phyloP scores from a whole-genome alignment of 2,797 vertebrate genomes.

The Synanceia verrucosa region DNA sequence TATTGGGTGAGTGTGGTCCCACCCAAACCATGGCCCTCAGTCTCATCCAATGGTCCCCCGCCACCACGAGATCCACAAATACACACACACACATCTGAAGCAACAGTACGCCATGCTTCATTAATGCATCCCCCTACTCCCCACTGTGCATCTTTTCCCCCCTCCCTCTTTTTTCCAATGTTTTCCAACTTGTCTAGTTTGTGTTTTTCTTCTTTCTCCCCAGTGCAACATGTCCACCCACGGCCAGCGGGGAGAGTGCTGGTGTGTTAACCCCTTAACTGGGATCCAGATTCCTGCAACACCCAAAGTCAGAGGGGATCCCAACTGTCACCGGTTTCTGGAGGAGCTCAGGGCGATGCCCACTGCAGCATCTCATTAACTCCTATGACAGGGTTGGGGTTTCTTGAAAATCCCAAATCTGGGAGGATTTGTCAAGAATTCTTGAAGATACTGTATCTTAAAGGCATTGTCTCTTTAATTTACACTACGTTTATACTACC shows the following conservation, averaged over 20 bases:
- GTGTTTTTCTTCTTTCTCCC: constrained; percentile 56
- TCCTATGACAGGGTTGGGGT: neutral
- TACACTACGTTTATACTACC: neutral
- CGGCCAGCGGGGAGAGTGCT: constrained; percentile 95
- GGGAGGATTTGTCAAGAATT: neutral
- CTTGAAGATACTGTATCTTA: neutral
- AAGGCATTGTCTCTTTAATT: neutral
- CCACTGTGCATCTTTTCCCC: constrained; percentile 56
- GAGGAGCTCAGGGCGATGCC: constrained; percentile 70
- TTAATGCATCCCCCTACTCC: constrained; percentile 61
- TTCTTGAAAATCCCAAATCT: neutral
- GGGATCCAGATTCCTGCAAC: constrained; percentile 89
- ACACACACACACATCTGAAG: constrained; percentile 37
- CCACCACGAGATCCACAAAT: constrained; percentile 26
- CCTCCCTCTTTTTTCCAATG: constrained; percentile 46
- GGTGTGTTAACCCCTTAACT: constrained; percentile 94
- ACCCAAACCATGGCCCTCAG: constrained; percentile 59
- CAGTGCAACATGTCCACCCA: constrained; percentile 98
- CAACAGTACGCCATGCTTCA: constrained; percentile 64
- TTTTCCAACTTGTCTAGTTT: constrained; percentile 51
- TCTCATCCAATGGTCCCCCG: constrained; percentile 59
- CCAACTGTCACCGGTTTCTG: constrained; percentile 92
- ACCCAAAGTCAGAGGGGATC: constrained; percentile 91
- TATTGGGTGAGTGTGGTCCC: constrained; percentile 73
- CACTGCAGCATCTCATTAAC: constrained; percentile 44